Percentiles rank a stretch among this genome's conserved stretches.
Evolutionary conservation across 2,113 vertebrate species (phyloP).

Genomic region (Rhodinocichla rosea): DNA sequence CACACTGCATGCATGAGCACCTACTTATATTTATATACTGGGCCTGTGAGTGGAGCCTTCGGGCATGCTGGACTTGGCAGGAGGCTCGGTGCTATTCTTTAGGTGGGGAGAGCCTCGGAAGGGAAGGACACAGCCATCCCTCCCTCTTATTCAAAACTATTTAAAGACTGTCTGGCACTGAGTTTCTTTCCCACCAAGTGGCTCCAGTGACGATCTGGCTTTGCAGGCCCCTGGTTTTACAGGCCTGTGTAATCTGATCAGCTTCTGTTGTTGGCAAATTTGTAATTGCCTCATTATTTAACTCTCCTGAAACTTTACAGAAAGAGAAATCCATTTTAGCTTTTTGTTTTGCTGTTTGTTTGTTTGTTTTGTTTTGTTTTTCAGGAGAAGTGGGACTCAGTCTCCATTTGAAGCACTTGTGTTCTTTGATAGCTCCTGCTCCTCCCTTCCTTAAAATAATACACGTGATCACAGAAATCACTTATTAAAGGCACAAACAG

Average conservation of each 20-base stretch:
- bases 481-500: background rate
- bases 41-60: background rate
- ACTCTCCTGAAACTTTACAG: background rate
- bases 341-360: background rate
- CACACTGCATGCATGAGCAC: background rate
- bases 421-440: background rate
- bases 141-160: constrained; percentile 44
- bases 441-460: background rate
- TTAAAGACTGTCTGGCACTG: constrained; percentile 39
- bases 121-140: constrained; percentile 54
- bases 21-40: background rate
- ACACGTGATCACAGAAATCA: background rate
- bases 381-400: background rate
- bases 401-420: background rate
- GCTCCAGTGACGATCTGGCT: constrained; percentile 21
- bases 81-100: background rate
- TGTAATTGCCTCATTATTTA: constrained; percentile 27
- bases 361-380: background rate
- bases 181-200: constrained; percentile 57
- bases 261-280: constrained; percentile 48
- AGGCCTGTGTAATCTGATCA: constrained; percentile 52
- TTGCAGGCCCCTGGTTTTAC: constrained; percentile 13
- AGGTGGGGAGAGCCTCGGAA: constrained; percentile 34
- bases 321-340: background rate
- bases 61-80: constrained; percentile 23